Evolutionary conservation across 1,140 invertebrate species (phyloP), one percentile per base, ranked within the genome.

Genomic region (Drosophila setifemur): DNA sequence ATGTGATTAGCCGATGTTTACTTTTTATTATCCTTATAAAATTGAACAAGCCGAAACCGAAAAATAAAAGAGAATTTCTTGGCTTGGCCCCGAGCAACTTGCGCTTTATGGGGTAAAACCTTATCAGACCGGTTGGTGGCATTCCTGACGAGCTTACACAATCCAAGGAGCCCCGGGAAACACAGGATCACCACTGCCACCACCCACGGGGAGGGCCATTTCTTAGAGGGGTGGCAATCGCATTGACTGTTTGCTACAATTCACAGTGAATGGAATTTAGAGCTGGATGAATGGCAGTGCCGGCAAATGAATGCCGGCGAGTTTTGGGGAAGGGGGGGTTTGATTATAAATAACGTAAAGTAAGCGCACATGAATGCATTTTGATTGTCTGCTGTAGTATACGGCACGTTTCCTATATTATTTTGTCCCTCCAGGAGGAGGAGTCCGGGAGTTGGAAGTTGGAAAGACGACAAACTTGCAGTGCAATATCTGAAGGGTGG

Each of bases 281-380:
- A 35, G 58, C 67, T 66, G 53, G 77, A 77, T 77, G 67, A 72
- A 66, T 58, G 60, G 31, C 16, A 44, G 29, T 33, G 49, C 19
- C 35, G 47, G 54, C 23, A 66, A 54, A 63, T 63, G 71, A 78
- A 69, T 31, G 29, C 33, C 23, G 14, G 6, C 12, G 26, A 45
- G 14, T n/a, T n/a, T n/a, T 39, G 5, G 14, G 42, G 25, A 4
- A 14, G 12, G 19, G n/a, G 42, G 7, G 26, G 31, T 16, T 72
- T 85, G 79, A 85, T 85, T 86, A 81, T 81, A 86, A 85, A 85
- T 86, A 85, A 86, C 72, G 75, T 69, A 61, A 85, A 86, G 57
- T 76, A 83, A 73, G 81, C 72, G 81, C 72, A 86, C 81, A 86
- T 85, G 81, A 86, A 86, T 85, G 81, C 75, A 85, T 86, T 85